Conservation (phyloP, 2,113 vertebrate genomes). For the Platysternon megacephalum region DNA sequence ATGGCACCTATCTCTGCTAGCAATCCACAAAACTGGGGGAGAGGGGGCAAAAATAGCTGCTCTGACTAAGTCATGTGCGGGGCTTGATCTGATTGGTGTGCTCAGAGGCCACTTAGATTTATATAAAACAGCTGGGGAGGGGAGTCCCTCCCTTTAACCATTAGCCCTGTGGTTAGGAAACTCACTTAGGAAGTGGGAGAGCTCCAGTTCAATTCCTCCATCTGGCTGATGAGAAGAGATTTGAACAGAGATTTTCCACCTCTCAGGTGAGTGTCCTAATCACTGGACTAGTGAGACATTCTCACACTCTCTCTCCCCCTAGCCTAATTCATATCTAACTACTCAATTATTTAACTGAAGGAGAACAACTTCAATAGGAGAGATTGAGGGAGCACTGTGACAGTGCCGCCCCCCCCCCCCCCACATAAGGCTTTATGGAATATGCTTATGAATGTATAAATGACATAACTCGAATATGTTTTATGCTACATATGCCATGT, state of each 20-base stretch:
- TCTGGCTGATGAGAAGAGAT: not conserved
- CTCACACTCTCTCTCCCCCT: too few species aligned
- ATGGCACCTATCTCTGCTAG: not conserved
- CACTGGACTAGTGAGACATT: too few species aligned
- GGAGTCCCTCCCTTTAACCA: not conserved
- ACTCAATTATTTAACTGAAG: too few species aligned
- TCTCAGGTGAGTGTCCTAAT: too few species aligned
- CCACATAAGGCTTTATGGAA: too few species aligned
- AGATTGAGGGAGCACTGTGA: not conserved
- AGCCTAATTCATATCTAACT: too few species aligned
- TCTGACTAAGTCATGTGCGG: not conserved
- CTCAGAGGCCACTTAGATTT: not conserved
- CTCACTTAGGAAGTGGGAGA: not conserved
- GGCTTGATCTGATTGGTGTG: not conserved
- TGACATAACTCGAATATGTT: too few species aligned
- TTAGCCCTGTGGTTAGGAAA: not conserved
- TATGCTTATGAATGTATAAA: too few species aligned
- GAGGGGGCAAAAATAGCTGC: not conserved
- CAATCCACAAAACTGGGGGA: not conserved
- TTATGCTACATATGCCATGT: too few species aligned
- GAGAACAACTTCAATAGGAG: not conserved
- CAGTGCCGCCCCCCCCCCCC: too few species aligned
- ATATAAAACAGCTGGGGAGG: not conserved
- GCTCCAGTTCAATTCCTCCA: not conserved
- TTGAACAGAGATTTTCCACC: not conserved